These are phyloP conservation scores for Octopus sinensis DNA, from an alignment of 1,140 invertebrate genomes.

Conservation along the genomic window DNA sequence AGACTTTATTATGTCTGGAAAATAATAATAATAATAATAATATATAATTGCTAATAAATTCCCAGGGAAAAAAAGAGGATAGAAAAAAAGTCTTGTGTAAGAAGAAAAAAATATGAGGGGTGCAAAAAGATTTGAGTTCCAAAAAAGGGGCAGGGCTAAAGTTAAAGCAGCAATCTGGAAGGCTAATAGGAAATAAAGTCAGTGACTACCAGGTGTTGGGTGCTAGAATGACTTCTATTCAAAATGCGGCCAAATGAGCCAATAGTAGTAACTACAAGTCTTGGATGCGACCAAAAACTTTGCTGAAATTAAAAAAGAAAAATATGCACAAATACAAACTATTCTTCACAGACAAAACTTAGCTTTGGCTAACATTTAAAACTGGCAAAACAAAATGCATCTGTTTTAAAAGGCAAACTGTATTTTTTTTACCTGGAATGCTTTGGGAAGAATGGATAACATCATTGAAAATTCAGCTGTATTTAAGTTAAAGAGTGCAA, in stretches of 20 bases:
- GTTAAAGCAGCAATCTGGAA: not conserved
- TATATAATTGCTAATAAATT: not conserved
- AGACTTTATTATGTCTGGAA: no score
- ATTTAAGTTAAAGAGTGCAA: conserved; percentile 86
- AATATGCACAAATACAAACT: not conserved
- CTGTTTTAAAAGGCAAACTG: not conserved
- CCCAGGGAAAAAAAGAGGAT: not conserved
- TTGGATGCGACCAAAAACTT: conserved; percentile 5
- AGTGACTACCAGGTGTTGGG: not conserved
- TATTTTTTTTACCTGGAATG: conserved; percentile 63
- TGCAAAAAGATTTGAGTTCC: not conserved
- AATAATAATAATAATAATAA: no score
- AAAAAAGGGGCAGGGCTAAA: not conserved
- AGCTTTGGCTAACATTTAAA: not conserved
- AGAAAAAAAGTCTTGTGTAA: not conserved
- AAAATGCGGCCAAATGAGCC: not conserved
- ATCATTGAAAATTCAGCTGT: conserved; percentile 81
- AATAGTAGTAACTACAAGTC: conserved; percentile 7
- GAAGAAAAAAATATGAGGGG: not conserved
- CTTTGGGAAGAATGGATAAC: conserved; percentile 76
- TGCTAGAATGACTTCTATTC: conserved; percentile 1
- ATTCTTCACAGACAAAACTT: not conserved
- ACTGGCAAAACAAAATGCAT: not conserved
- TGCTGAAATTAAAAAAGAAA: conserved; percentile 9
- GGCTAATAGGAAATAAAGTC: not conserved